Conservation (phyloP, 2,888 invertebrate species). For the Drosophila suboccidentalis region DNA sequence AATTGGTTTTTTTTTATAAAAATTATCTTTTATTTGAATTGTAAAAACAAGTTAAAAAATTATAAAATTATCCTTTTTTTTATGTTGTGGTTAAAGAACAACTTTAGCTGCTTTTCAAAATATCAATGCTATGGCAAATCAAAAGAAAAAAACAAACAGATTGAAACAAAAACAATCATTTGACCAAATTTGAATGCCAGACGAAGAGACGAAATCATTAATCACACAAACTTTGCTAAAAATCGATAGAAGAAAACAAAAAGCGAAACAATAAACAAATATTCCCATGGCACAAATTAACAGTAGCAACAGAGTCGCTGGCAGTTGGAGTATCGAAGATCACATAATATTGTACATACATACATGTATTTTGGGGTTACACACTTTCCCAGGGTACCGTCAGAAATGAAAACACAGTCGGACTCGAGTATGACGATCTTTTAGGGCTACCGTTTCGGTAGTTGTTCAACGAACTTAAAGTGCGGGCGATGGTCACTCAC, state of each 20-base stretch:
- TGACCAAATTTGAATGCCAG: conserved; percentile 23
- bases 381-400: conserved; percentile 65
- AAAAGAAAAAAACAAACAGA: conserved; percentile 9
- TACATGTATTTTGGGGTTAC: conserved; percentile 29
- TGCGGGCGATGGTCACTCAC: conserved; percentile 48
- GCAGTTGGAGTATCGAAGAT: conserved; percentile 14
- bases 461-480: conserved; percentile 44
- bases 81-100: conserved; percentile 26
- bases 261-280: conserved; percentile 41
- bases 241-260: conserved; percentile 18
- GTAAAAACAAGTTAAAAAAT: too few species aligned
- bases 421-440: conserved; percentile 13
- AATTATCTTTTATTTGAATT: too few species aligned
- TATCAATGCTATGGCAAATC: conserved; percentile 1
- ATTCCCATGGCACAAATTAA: conserved; percentile 78
- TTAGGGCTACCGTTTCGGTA: conserved; percentile 58
- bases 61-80: too few species aligned
- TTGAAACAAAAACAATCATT: conserved; percentile 14
- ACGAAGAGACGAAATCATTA: conserved; percentile 37
- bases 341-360: conserved; percentile 6
- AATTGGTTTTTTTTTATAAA: too few species aligned
- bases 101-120: conserved; percentile 44
- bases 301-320: conserved; percentile 57
- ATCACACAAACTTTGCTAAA: conserved; percentile 47
- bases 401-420: conserved; percentile 46